Percentiles rank a stretch among this genome's conserved stretches.
These are phyloP conservation scores for Phylloscopus trochiloides DNA, from an alignment of 2,113 vertebrate species.

Conservation along the genomic window DNA sequence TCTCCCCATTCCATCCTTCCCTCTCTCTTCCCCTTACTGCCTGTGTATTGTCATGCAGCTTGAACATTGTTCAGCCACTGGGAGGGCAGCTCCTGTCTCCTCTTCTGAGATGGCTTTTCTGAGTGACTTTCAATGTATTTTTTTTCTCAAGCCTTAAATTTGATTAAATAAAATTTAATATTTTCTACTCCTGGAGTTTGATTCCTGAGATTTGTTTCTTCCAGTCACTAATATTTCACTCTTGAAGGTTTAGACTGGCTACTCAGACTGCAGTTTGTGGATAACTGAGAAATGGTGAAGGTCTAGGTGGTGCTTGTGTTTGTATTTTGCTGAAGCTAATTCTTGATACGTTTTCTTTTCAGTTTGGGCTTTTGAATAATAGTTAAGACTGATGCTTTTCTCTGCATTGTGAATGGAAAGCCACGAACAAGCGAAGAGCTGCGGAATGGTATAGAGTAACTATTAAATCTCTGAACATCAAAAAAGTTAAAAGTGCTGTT, in stretches of 20 bases:
- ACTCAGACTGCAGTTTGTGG: not conserved
- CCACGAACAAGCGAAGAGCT: not conserved
- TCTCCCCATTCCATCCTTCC: not conserved
- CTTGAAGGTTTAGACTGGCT: not conserved
- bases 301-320: not conserved
- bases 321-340: not conserved
- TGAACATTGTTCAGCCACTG: not conserved
- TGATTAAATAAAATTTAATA: constrained; percentile 45
- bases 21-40: not conserved
- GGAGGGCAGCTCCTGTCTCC: not conserved
- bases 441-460: not conserved
- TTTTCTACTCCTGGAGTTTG: constrained; percentile 20
- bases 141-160: constrained; percentile 38
- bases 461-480: not conserved
- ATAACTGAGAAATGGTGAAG: not conserved
- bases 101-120: not conserved
- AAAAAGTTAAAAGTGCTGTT: not conserved
- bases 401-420: not conserved
- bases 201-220: not conserved
- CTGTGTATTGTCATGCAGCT: not conserved
- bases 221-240: not conserved
- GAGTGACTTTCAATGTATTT: not conserved
- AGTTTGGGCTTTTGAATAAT: not conserved
- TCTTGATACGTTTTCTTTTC: not conserved
- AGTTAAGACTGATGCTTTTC: not conserved